Percentiles rank a stretch among this genome's conserved stretches.
Conservation (phyloP, 2,113 vertebrate genomes). For the Alethe diademata region DNA sequence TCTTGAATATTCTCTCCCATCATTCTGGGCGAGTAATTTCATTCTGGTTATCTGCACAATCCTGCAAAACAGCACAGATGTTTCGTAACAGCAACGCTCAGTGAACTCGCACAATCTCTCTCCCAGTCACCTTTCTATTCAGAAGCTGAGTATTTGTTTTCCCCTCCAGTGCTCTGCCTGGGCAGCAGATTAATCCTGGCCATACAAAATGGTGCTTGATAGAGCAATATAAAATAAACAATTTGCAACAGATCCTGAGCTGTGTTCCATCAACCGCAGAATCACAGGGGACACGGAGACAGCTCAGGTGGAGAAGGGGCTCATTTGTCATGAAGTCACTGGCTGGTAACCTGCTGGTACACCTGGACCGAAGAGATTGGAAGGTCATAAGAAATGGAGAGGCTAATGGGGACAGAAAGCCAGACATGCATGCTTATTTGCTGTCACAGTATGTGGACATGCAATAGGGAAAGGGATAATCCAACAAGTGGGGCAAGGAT, state of each 20-base stretch:
- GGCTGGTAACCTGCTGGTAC: not conserved
- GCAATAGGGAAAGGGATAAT: not conserved
- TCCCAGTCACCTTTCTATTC: constrained; percentile 11
- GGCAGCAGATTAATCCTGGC: constrained; percentile 22
- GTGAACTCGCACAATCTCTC: not conserved
- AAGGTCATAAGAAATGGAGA: not conserved
- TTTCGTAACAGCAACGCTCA: not conserved
- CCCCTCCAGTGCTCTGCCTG: constrained; percentile 21
- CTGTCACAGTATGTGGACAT: not conserved
- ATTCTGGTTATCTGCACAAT: constrained; percentile 35
- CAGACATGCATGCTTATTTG: not conserved
- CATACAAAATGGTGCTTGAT: not conserved
- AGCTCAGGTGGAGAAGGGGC: not conserved
- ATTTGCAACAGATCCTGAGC: not conserved
- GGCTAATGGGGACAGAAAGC: not conserved
- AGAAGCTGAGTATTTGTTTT: constrained; percentile 45
- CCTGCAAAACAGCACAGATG: constrained; percentile 12
- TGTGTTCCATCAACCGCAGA: not conserved
- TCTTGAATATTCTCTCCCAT: not conserved
- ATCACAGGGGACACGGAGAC: not conserved
- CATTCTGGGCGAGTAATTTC: not conserved
- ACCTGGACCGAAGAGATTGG: not conserved
- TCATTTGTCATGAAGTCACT: not conserved
- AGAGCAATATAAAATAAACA: constrained; percentile 16
- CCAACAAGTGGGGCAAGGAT: not conserved